Base-by-base conservation (phyloP, 1,140 invertebrate species). In the Neoseiulus cucumeris region DNA sequence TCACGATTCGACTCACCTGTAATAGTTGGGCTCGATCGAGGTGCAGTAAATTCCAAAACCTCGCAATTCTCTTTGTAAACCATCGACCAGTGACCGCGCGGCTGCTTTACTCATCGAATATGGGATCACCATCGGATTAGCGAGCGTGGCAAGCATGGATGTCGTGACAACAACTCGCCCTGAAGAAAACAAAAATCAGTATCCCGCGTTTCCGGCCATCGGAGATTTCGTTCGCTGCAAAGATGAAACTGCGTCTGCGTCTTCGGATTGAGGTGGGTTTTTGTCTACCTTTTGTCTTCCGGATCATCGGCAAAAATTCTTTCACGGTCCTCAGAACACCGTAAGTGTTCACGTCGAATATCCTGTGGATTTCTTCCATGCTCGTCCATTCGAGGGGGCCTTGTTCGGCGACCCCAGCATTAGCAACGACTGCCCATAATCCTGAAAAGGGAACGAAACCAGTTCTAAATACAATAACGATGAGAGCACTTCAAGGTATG, bases 401-500 rank as follows among this genome's bases (percentile, higher is more conserved):
- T 51, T 72, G 70, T 14, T 70, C 69, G 41, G 72, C 72, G 18
- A 79, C 74, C 2, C 78, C 78, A 20, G 78, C 78, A 69, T 74
- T 74, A 55, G 75, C 75, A 14, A 74, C 72, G 17, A 74, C 51
- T 7, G 71, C 74, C 71, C 73, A 75, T 22, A 74, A 65, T 44
- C 64, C 69, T 29, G 51, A 59, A 59, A 25, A 4, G 25, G 45
- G 14, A 47, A 20, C 28, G 45, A 47, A 59, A 39, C 9, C 9
- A 6, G 33, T 39, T n/a, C n/a, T 9, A 39, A 39, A 9, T 6
- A 39, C 33, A 39, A 39, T 4, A 39, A 39, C 9, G 4, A 39
- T 39, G 4, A 39, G 4, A 9, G 33, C 33, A 39, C 9, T 9
- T 4, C 4, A 39, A 6, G 33, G 33, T 39, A 39, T 39, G 33